Base-by-base conservation (phyloP, 2,797 vertebrate species). In the Clarias pachynema region DNA sequence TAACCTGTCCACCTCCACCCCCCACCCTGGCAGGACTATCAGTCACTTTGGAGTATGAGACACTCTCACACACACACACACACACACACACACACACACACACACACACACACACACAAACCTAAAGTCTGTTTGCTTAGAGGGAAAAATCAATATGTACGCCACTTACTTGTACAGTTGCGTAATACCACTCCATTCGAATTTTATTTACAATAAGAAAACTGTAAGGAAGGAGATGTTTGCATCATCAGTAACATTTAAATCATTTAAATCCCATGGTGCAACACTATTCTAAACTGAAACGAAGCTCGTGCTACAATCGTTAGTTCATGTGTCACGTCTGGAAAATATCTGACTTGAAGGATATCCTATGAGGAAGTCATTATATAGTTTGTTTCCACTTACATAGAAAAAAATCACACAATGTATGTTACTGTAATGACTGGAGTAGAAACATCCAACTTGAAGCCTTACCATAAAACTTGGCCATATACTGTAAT, bases 1-100 rank as follows among this genome's bases (percentile, higher is more conserved):
- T 84, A 87, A 87, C 85, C 63, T 83, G 83, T 53, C 84, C 77
- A 82, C 69, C 40, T 70, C 37, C 77, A 63, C 85, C 53, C 66
- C 53, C 66, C 37, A 40, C 65, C 26, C 12, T 37, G 59, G 82
- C 44, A 81, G 83, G 66, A 86, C 85, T 74, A 66, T 65, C 57
- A 75, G 34, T 63, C 78, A 80, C 72, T 59, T 22, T 22, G n/a
- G 10, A 40, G 12, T 70, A 26, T 16, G 12, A 24, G 26, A 53
- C 8, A 29, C 44, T 3, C 2, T 18, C 31, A 0, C 44, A 49
- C 44, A 49, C 44, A 49, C 44, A 49, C 44, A 49, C 44, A 49
- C 44, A 49, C 37, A 37, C 37, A 37, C 5, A 37, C 5, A 37
- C 22, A 37, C 37, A 37, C 40, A 40, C 2, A 34, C 34, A 34